These are phyloP conservation scores for Acanthiza pusilla DNA, from an alignment of 2,797 vertebrate genomes.

Conservation along the genomic window DNA sequence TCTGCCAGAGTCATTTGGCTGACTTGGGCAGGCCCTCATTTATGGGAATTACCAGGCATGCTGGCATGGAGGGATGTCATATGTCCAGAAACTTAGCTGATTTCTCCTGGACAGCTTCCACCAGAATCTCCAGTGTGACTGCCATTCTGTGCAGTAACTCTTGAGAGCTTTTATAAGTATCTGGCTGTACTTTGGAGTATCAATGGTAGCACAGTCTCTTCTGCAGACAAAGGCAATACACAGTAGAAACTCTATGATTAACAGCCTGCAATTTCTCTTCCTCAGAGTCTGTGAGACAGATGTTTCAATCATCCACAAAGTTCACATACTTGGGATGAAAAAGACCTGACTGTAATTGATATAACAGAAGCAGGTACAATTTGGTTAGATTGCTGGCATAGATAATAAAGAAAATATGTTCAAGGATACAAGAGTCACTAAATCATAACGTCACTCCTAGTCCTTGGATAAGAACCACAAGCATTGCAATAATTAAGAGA, in stretches of 20 bases:
- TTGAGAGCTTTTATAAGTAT: neutral
- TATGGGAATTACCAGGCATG: constrained; percentile 16
- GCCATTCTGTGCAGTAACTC: neutral
- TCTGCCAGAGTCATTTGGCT: constrained; percentile 31
- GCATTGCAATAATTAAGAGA: neutral
- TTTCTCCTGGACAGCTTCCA: constrained; percentile 34
- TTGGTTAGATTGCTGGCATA: neutral
- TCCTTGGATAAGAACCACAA: neutral
- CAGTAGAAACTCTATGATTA: neutral
- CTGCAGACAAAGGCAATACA: neutral
- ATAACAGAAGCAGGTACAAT: neutral
- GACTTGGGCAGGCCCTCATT: neutral
- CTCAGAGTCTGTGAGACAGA: neutral
- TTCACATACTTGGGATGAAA: neutral
- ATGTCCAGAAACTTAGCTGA: neutral
- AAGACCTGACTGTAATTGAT: neutral
- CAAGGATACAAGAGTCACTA: neutral
- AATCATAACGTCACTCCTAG: neutral
- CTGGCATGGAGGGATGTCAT: neutral
- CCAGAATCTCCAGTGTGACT: neutral
- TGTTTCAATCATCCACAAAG: neutral
- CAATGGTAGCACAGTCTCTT: neutral
- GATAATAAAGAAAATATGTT: neutral
- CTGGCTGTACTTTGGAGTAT: neutral
- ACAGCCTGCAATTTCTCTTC: neutral